Evolutionary conservation across 2,113 vertebrate species (phyloP), one percentile per base, ranked within the genome.

Genomic region (Mormyrus lacerda): DNA sequence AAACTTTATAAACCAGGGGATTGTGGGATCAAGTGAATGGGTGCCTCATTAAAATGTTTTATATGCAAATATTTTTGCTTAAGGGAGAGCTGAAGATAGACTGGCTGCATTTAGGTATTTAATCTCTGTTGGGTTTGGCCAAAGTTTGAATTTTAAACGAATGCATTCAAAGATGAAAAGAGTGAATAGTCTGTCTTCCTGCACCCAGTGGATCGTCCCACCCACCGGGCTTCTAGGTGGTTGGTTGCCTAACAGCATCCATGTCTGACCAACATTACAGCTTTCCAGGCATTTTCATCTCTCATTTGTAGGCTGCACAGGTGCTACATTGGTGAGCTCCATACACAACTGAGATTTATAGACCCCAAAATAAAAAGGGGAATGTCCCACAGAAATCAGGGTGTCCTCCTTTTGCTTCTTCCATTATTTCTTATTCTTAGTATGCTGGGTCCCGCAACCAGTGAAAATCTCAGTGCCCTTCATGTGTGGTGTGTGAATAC

Each of bases 1-100:
- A 88, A 79, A 88, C 88, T 27, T 55, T 31, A 47, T 51, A 31
- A 86, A 55, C 88, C 76, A 9, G 19, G 76, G 76, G 69, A 84
- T 51, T 89, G 50, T 39, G 69, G 73, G n/a, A 55, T 39, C 39
- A 17, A 47, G 51, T 42, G 39, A 24, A 47, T 61, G 51, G 19
- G 42, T 7, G 50, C 88, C 42, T 82, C 35, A 84, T 89, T 84
- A 83, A 89, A 45, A 53, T 58, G 55, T 89, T 89, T 53, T 55
- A 53, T 84, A 85, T 61, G 88, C 88, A 42, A 7, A 61, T 50
- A 61, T 58, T 84, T 58, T 58, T 42, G 79, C 79, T 83, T 6
- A 35, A 83, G 73, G 88, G 27, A 35, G 50, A 53, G 3, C 88
- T 53, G 48, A 58, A 89, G 51, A 58, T 82, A 45, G 50, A 27